Base-by-base conservation (phyloP, 2,888 invertebrate genomes). In the Campoplex capitator region DNA sequence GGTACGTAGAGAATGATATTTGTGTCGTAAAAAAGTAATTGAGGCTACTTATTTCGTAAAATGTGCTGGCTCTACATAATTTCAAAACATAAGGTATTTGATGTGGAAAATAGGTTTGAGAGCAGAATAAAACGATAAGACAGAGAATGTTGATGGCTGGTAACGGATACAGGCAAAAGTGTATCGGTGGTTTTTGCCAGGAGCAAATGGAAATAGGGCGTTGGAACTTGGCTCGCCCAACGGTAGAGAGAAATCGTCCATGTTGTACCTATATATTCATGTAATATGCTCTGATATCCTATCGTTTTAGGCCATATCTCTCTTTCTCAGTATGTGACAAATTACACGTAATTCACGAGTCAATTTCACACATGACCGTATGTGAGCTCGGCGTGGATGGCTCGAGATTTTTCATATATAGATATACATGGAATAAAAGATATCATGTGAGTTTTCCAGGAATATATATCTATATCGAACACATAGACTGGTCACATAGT, bases 331-430 rank as follows among this genome's bases (percentile, higher is more conserved):
- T 84, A 89, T 91, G 91, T 92, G 92, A 92, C 92, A 92, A 92
- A 92, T 92, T 92, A 91, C 91, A 90, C 92, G 91, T 92, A 92
- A 92, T 92, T 92, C 92, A 91, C 91, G 90, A 92, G 92, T 92
- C 91, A 92, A 92, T 92, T 92, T 92, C 92, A 92, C 91, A 91
- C 92, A 91, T 90, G 92, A 91, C 88, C 90, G 92, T 80, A 62
- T 81, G 80, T 35, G 83, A 80, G 81, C 67, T 51, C 54, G 76
- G 85, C 51, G 56, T 74, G 32, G 70, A 65, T 62, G 58, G 80
- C 58, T 56, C 70, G 16, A 38, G 56, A 38, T 23, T 71, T n/a
- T n/a, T 11, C 23, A 45, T 42, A 42, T 42, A 35, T 42, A 35
- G 3, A 48, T 28, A 45, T 71, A 48, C 48, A 32, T 51, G 32